Evolutionary conservation across 2,888 invertebrate species (phyloP), one percentile per base, ranked within the genome.

Genomic region (Meghimatium bilineatum): DNA sequence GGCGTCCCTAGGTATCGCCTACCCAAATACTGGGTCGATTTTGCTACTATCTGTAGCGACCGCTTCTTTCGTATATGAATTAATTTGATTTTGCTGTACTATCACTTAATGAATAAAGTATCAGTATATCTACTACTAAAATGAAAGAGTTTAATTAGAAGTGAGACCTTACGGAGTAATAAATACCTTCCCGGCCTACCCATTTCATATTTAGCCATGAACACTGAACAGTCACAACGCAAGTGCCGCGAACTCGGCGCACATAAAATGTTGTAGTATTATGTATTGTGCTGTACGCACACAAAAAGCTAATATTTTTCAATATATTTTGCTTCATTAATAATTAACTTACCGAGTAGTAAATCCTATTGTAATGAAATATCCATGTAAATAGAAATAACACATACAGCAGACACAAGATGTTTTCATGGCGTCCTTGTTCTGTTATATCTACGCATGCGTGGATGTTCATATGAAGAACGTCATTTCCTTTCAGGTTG

Each of bases 341-440:
- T 38, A 3, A 72, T 72, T 49, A 44, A 1, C 44, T 72, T 38
- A 63, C 38, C 44, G 14, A 77, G 2, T 29, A n/a, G 14, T 66
- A 29, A 10, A 17, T 29, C 23, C 8, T 56, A 1, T 67, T 10
- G 63, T 44, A 20, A 26, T n/a, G 20, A 78, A 44, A 66, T 32
- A 67, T 63, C 66, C 66, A 66, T 5, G 38, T 1, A 29, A 67
- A 67, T 44, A 38, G 14, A 34, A 66, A 67, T 67, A 49, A 29
- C 67, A 67, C 36, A 49, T 29, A 36, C 66, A 34, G 49, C 69
- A 69, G 44, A 63, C 72, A 83, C 63, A 63, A 78, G 77, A 72
- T 83, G 83, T 83, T 83, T 83, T 83, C 78, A 83, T 83, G 83
- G 83, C 83, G 83, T 83, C 83, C 56, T 34, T 34, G n/a, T 63